These are phyloP conservation scores for Luehdorfia chinensis DNA, from an alignment of 1,140 invertebrate species.

Conservation along the genomic window DNA sequence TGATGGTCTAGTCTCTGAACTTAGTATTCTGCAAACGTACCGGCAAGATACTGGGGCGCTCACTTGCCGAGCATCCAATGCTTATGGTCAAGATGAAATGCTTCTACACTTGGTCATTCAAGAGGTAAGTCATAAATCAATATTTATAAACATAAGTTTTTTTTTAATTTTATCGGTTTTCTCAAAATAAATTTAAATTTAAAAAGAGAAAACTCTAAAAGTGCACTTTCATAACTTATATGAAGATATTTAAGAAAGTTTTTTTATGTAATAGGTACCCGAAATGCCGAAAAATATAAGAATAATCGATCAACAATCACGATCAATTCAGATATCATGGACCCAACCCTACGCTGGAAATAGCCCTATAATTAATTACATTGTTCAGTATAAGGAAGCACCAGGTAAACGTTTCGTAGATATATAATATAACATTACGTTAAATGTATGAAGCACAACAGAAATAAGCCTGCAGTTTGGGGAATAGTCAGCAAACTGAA, in stretches of 20 bases:
- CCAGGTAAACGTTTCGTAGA: constrained; percentile 78
- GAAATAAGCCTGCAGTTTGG: too few relatives aligned
- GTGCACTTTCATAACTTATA: too few relatives aligned
- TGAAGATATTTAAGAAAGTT: too few relatives aligned
- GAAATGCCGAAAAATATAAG: constrained; percentile 91
- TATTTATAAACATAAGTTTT: too few relatives aligned
- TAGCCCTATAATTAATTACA: constrained; percentile 91
- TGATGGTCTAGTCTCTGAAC: constrained; percentile 89
- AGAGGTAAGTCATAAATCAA: constrained; percentile 73
- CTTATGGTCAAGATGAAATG: constrained; percentile 94
- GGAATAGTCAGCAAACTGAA: too few relatives aligned
- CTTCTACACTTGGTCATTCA: constrained; percentile 94
- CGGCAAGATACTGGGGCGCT: constrained; percentile 93
- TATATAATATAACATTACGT: background rate
- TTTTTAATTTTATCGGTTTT: too few relatives aligned
- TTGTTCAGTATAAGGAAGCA: constrained; percentile 91
- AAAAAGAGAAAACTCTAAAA: background rate
- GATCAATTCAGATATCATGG: constrained; percentile 90
- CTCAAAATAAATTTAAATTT: background rate
- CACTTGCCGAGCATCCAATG: constrained; percentile 92
- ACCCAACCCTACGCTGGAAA: constrained; percentile 92
- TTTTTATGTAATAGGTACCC: constrained; percentile 80
- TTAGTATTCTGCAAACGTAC: constrained; percentile 89
- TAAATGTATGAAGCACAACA: too few relatives aligned
- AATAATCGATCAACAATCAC: constrained; percentile 88